Percentiles rank a stretch among this genome's conserved stretches.
Evolutionary conservation across 2,797 vertebrate genomes (phyloP).

Genomic region (Bucorvus abyssinicus): DNA sequence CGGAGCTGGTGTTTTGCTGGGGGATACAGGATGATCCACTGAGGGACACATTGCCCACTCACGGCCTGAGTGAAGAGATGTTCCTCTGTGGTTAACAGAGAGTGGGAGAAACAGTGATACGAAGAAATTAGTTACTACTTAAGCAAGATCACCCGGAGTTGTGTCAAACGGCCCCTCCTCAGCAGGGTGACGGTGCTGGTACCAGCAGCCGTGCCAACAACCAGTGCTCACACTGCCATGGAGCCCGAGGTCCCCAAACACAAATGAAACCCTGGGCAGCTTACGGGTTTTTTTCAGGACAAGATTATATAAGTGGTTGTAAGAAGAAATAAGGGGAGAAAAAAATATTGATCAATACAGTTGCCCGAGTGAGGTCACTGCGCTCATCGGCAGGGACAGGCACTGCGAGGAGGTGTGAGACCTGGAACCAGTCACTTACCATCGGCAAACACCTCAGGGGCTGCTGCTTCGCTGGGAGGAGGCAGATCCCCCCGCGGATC

Average conservation of each 20-base stretch:
- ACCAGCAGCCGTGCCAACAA: neutral
- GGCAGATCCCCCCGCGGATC: neutral
- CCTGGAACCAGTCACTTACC: neutral
- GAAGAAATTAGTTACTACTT: neutral
- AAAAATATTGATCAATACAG: accelerated
- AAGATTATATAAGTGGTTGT: neutral
- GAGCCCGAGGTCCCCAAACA: neutral
- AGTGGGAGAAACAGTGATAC: neutral
- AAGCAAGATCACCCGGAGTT: neutral
- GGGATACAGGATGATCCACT: neutral
- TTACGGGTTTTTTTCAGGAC: neutral
- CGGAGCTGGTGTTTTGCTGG: no score
- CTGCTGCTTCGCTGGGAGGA: accelerated
- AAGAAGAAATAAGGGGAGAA: neutral
- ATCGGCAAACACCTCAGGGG: accelerated
- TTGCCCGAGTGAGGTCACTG: neutral
- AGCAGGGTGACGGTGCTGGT: neutral
- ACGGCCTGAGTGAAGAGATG: accelerated
- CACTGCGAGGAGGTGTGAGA: neutral
- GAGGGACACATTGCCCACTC: accelerated
- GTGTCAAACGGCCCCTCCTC: neutral
- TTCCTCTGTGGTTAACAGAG: neutral
- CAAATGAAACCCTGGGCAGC: neutral
- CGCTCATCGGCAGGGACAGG: neutral
- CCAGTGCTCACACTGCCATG: accelerated